A percentile compares a stretch with the other conserved stretches of the same genome.
These are phyloP conservation scores for Xiphydria camelus DNA, from an alignment of 2,888 invertebrate species.

Conservation along the genomic window DNA sequence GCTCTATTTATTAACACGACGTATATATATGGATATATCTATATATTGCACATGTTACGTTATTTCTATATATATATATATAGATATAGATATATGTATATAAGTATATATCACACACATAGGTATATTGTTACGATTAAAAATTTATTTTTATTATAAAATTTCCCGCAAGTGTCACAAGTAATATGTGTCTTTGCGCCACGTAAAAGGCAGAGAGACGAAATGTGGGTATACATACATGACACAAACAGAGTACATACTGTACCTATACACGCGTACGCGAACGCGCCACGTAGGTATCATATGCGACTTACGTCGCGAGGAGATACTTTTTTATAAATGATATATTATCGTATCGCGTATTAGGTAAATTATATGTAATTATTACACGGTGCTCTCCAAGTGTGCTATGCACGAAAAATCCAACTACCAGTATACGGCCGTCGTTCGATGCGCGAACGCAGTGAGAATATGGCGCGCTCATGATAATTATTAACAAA, in stretches of 20 bases:
- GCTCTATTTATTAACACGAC: conserved; percentile 54
- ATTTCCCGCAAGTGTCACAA: conserved; percentile 18
- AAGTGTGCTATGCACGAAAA: conserved; percentile 51
- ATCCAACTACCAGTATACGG: conserved; percentile 45
- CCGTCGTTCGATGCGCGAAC: conserved; percentile 35
- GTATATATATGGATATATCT: conserved; percentile 20
- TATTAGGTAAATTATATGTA: conserved; percentile 37
- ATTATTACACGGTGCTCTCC: conserved; percentile 47
- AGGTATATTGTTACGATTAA: conserved; percentile 51
- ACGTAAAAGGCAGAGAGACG: conserved; percentile 13
- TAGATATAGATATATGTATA: conserved; percentile 20
- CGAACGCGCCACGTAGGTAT: no score
- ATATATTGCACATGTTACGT: conserved; percentile 17
- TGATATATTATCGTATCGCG: conserved; percentile 32
- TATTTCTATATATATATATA: conserved; percentile 20
- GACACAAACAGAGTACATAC: conserved; percentile 19
- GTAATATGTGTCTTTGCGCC: conserved; percentile 24
- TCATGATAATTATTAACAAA: conserved; percentile 48
- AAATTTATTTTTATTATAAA: conserved; percentile 48
- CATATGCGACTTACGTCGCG: conserved; percentile 13
- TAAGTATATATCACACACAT: conserved; percentile 28
- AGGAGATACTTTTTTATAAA: conserved; percentile 45
- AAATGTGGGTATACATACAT: neutral
- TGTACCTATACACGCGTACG: conserved; percentile 20
- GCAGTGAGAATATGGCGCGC: conserved; percentile 23